A percentile compares a stretch with the other conserved stretches of the same genome.
phyloP scores from a whole-genome alignment of 1,140 invertebrate genomes.

The Lepidurus packardi region DNA sequence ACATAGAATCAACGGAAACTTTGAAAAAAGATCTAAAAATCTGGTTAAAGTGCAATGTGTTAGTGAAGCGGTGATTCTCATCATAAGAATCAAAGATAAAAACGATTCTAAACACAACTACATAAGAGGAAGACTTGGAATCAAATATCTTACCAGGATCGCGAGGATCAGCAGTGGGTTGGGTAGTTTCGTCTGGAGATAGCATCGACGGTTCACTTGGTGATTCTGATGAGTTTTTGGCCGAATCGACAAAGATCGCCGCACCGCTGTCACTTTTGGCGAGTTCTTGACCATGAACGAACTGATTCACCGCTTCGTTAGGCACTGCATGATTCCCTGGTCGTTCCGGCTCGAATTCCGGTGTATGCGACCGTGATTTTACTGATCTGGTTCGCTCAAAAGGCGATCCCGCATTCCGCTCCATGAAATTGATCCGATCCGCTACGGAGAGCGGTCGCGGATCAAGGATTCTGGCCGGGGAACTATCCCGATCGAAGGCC shows the following conservation, averaged over 20 bases:
- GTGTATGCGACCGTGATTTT: neutral
- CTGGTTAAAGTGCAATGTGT: too few species aligned
- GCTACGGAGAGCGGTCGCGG: constrained; percentile 23
- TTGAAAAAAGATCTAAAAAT: too few species aligned
- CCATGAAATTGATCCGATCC: constrained; percentile 28
- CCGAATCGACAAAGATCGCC: neutral
- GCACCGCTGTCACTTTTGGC: neutral
- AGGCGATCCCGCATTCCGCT: neutral
- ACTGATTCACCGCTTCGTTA: neutral
- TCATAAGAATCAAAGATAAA: neutral
- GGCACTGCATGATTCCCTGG: neutral
- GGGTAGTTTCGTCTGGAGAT: neutral
- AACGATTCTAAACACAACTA: neutral
- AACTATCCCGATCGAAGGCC: constrained; percentile 29
- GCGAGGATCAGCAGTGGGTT: neutral
- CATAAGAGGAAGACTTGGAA: too few species aligned
- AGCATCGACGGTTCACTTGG: neutral
- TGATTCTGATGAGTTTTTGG: neutral
- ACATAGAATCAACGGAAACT: too few species aligned
- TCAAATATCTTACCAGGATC: neutral
- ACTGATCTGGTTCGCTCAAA: neutral
- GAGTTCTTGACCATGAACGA: neutral
- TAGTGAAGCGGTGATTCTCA: neutral
- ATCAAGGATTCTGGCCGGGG: constrained; percentile 15
- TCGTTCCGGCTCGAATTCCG: constrained; percentile 10